These are phyloP conservation scores for Punctoribates punctum DNA, from an alignment of 2,888 invertebrate genomes.

Conservation along the genomic window DNA sequence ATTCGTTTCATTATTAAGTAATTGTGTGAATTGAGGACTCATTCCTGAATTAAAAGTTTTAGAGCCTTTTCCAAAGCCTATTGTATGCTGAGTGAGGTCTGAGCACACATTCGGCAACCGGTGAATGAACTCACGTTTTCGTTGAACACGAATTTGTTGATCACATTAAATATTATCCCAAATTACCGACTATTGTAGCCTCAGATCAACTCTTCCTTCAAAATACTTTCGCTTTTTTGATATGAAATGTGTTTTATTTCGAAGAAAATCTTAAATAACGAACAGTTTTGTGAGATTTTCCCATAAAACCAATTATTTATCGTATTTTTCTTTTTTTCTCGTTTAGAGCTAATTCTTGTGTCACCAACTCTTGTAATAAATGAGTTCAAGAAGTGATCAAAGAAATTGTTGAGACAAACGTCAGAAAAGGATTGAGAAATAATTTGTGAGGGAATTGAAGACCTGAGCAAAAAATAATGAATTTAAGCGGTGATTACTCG, in stretches of 20 bases:
- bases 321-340: background rate
- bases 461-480: background rate
- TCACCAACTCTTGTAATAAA: background rate
- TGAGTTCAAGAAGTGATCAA: background rate
- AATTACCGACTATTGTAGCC: conserved; percentile 1
- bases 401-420: background rate
- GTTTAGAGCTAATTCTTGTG: background rate
- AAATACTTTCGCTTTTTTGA: conserved; percentile 28
- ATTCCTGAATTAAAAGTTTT: background rate
- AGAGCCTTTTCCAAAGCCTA: background rate
- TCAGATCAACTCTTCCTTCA: background rate
- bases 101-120: conserved; percentile 23
- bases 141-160: background rate
- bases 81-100: background rate
- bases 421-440: background rate
- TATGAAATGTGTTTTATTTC: background rate
- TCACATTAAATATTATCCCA: background rate
- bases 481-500: conserved; percentile 3
- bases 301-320: background rate
- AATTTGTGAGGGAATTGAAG: background rate
- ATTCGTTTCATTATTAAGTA: background rate
- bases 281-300: background rate
- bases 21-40: background rate
- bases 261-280: too few species aligned
- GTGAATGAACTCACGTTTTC: conserved; percentile 35